Conservation (phyloP, 1,140 invertebrate species). For the Drosophila chauvacae region DNA sequence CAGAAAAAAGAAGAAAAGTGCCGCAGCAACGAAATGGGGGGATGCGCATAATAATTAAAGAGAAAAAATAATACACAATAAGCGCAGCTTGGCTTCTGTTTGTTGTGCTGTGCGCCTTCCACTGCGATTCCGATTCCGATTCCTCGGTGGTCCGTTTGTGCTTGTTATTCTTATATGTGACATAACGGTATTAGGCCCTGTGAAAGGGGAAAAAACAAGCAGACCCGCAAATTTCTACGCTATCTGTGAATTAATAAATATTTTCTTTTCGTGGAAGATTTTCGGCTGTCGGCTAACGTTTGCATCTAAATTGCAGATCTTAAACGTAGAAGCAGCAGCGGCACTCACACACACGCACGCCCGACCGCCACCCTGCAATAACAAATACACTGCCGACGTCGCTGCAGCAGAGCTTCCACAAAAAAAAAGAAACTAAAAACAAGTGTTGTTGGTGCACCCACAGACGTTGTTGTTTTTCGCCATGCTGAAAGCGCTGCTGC, state of each 20-base stretch:
- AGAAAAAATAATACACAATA: slow-evolving; percentile 69
- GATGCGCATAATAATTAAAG: slow-evolving; percentile 69
- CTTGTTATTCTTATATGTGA: slow-evolving; percentile 62
- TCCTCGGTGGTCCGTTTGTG: slow-evolving; percentile 32
- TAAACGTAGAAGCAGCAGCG: slow-evolving; percentile 45
- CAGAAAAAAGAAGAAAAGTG: slow-evolving; percentile 23
- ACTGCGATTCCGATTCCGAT: slow-evolving; percentile 12
- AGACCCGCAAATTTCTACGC: slow-evolving; percentile 4
- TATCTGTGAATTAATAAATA: slow-evolving; percentile 35
- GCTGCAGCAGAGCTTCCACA: slow-evolving; percentile 20
- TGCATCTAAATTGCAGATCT: slow-evolving; percentile 69
- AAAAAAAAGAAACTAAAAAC: not conserved
- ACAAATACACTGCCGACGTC: slow-evolving; percentile 67
- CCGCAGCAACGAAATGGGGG: slow-evolving; percentile 42
- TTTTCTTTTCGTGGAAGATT: slow-evolving; percentile 27
- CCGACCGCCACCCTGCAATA: slow-evolving; percentile 33
- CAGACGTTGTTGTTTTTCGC: slow-evolving; percentile 13
- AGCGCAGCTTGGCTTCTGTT: slow-evolving; percentile 55
- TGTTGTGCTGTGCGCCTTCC: slow-evolving; percentile 25
- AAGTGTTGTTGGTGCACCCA: slow-evolving; percentile 39
- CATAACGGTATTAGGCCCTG: slow-evolving; percentile 65
- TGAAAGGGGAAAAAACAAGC: slow-evolving; percentile 26
- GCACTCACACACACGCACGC: slow-evolving; percentile 31
- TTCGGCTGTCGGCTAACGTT: slow-evolving; percentile 28
- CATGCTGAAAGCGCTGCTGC: slow-evolving; percentile 62